Evolutionary conservation across 92 coral and sea anemone species (phyloP).

Genomic region (Porites evermanni): DNA sequence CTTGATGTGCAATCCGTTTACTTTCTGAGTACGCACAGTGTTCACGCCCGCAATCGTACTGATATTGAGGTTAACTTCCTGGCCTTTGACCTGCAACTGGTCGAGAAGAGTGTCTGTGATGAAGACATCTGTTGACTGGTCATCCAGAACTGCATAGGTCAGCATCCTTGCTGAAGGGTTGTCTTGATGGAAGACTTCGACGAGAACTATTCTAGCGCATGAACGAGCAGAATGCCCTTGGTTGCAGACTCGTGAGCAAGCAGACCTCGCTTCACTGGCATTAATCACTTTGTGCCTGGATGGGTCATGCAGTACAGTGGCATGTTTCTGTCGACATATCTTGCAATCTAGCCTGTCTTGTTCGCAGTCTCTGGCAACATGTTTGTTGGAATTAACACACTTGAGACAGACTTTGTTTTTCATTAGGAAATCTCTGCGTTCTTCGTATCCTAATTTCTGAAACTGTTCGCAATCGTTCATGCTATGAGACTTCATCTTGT

Average conservation of each 20-base stretch:
- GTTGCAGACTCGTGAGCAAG: constrained; percentile 71
- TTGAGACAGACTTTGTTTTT: too few relatives aligned
- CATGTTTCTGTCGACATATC: constrained; percentile 67
- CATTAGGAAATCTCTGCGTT: constrained; percentile 65
- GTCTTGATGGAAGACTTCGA: constrained; percentile 66
- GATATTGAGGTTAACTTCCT: constrained; percentile 62
- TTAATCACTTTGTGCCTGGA: constrained; percentile 26
- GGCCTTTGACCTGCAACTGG: constrained; percentile 43
- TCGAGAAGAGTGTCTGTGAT: constrained; percentile 56
- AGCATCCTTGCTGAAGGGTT: constrained; percentile 40
- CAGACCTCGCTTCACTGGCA: constrained; percentile 25
- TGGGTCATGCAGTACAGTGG: constrained; percentile 68
- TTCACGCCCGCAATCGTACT: constrained; percentile 64
- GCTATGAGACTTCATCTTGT: constrained; percentile 43
- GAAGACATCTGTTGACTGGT: constrained; percentile 80
- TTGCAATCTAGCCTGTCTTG: constrained; percentile 46
- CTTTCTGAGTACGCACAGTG: constrained; percentile 58
- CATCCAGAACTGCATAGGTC: constrained; percentile 68
- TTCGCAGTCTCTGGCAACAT: constrained; percentile 59
- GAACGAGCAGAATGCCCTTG: constrained; percentile 55
- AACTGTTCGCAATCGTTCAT: too few relatives aligned
- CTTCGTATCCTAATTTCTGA: constrained; percentile 38
- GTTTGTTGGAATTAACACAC: constrained; percentile 26
- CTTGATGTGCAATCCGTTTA: constrained; percentile 45
- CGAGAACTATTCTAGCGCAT: constrained; percentile 70